phyloP scores from a whole-genome alignment of 2,888 invertebrate species.

The Silvanus unidentatus region DNA sequence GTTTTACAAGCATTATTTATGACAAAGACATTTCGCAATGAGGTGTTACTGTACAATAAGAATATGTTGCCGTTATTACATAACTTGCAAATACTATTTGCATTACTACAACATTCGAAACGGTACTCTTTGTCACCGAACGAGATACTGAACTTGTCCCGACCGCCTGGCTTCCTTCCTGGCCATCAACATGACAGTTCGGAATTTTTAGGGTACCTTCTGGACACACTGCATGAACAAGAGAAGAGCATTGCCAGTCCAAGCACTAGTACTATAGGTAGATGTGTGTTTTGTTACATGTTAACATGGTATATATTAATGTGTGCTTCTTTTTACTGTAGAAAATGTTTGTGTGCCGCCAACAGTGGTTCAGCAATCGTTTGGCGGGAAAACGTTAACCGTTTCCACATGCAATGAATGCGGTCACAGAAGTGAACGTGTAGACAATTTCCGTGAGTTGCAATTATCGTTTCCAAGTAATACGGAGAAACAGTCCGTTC shows the following conservation, averaged over 20 bases:
- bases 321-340: neutral
- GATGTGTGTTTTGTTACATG: conserved; percentile 9
- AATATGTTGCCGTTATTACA: conserved; percentile 54
- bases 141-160: conserved; percentile 63
- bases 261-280: conserved; percentile 16
- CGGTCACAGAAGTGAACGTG: conserved; percentile 63
- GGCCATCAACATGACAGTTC: conserved; percentile 85
- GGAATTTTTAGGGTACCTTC: conserved; percentile 71
- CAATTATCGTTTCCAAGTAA: conserved; percentile 65
- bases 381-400: conserved; percentile 71
- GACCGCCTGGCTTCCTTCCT: conserved; percentile 70
- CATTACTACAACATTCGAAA: conserved; percentile 62
- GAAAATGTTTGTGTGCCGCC: conserved; percentile 8
- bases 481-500: conserved; percentile 56
- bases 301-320: neutral
- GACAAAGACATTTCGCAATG: conserved; percentile 71
- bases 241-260: conserved; percentile 43
- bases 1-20: conserved; percentile 77
- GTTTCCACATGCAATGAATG: conserved; percentile 71
- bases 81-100: conserved; percentile 67
- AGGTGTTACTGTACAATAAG: conserved; percentile 54
- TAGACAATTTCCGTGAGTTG: conserved; percentile 75
- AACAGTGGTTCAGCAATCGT: conserved; percentile 62
- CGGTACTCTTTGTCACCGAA: conserved; percentile 63
- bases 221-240: conserved; percentile 71